Conservation (phyloP, 2,888 invertebrate species). For the Erpobdella octoculata region DNA sequence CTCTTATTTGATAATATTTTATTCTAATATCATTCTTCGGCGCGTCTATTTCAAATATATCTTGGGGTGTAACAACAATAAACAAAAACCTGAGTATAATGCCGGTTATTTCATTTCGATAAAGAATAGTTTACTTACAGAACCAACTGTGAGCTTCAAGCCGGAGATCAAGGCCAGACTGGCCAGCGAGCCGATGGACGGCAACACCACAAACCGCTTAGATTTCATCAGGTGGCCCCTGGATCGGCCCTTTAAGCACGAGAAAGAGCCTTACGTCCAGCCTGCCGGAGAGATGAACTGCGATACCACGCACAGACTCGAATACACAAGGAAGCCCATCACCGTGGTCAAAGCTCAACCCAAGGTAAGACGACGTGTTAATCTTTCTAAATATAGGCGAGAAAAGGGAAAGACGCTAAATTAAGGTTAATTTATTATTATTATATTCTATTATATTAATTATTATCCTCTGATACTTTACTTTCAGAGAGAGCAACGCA, state of each 20-base stretch:
- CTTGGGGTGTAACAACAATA: no score
- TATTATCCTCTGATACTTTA: no score
- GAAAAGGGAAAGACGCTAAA: no score
- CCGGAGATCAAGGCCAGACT: conserved; percentile 6
- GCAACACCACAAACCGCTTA: conserved; percentile 8
- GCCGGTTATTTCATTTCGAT: no score
- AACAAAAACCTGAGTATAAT: no score
- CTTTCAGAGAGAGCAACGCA: neutral
- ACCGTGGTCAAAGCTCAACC: neutral
- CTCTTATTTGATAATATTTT: no score
- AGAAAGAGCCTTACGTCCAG: neutral
- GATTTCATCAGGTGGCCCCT: conserved; percentile 18
- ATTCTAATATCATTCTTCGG: no score
- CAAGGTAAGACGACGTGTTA: neutral
- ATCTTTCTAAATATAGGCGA: no score
- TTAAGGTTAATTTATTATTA: no score
- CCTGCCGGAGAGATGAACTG: conserved; percentile 15
- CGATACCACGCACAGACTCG: conserved; percentile 22
- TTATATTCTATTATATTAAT: no score
- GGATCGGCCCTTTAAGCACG: conserved; percentile 4
- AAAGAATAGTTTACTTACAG: neutral
- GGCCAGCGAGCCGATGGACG: conserved; percentile 15
- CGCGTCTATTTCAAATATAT: no score
- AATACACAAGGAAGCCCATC: conserved; percentile 23
- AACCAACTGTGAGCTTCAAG: conserved; percentile 9